Evolutionary conservation across 2,113 vertebrate species (phyloP).

Genomic region (Gorsachius goisagi): DNA sequence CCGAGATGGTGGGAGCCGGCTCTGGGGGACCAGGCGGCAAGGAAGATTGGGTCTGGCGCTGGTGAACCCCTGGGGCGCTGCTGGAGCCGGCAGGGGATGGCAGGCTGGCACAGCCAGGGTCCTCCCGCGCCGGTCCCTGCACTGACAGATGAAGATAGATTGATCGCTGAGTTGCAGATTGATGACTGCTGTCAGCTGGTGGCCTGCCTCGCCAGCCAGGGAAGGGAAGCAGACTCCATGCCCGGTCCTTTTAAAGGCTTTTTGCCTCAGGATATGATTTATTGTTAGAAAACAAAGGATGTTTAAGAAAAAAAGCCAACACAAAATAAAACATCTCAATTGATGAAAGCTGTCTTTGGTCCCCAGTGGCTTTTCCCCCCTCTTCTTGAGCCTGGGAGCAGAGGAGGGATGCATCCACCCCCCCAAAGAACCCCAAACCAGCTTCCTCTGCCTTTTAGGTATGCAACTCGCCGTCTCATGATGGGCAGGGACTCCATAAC

Average conservation of each 20-base stretch:
- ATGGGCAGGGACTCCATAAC: neutral
- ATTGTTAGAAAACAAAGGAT: slow-evolving; percentile 70
- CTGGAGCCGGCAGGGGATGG: neutral
- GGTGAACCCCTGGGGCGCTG: neutral
- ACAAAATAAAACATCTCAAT: slow-evolving; percentile 64
- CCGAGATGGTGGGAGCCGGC: accelerated
- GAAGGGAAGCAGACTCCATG: slow-evolving; percentile 56
- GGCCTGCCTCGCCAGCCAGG: slow-evolving; percentile 28
- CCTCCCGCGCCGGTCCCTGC: neutral
- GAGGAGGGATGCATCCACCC: neutral
- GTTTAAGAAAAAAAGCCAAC: slow-evolving; percentile 43
- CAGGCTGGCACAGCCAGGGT: neutral
- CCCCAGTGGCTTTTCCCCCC: slow-evolving; percentile 12
- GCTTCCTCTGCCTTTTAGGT: slow-evolving; percentile 39
- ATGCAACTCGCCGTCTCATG: neutral
- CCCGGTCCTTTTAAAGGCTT: slow-evolving; percentile 55
- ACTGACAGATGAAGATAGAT: slow-evolving; percentile 36
- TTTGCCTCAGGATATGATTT: slow-evolving; percentile 62
- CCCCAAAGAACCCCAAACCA: neutral
- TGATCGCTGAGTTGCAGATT: slow-evolving; percentile 54
- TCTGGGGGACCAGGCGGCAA: accelerated
- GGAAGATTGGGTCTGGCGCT: accelerated
- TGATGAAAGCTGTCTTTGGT: slow-evolving; percentile 58
- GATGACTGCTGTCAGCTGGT: slow-evolving; percentile 65
- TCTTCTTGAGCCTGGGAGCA: slow-evolving; percentile 45